Conservation (phyloP, 2,113 vertebrate genomes). For the Morone saxatilis region DNA sequence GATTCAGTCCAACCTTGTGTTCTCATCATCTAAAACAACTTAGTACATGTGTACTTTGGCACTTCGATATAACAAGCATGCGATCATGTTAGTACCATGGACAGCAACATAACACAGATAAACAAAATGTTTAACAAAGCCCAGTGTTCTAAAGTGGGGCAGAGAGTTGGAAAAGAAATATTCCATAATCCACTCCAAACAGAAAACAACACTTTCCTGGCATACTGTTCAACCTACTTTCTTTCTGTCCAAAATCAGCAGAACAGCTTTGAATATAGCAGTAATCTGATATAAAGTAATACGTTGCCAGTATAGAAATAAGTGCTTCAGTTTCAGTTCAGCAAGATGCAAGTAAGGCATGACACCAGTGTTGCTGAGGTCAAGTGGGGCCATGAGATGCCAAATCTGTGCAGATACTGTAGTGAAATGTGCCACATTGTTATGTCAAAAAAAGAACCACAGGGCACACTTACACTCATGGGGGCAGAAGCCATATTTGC, state of each 20-base stretch:
- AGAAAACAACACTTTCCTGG: conserved; percentile 70
- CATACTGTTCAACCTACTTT: conserved; percentile 66
- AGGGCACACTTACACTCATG: conserved; percentile 91
- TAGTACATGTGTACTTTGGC: conserved; percentile 65
- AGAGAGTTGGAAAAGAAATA: conserved; percentile 66
- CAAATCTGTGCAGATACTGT: not conserved
- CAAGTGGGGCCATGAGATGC: not conserved
- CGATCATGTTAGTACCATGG: conserved; percentile 64
- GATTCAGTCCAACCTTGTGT: conserved; percentile 40
- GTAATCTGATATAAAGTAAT: conserved; percentile 38
- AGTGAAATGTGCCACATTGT: not conserved
- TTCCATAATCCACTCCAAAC: conserved; percentile 62
- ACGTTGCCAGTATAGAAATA: not conserved
- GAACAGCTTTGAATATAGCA: conserved; percentile 34
- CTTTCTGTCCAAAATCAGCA: conserved; percentile 62
- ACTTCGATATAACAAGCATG: conserved; percentile 27
- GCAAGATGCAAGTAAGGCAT: conserved; percentile 26
- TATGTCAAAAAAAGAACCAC: not conserved
- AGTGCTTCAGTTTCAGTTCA: not conserved
- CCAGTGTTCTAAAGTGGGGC: conserved; percentile 60
- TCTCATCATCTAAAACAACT: conserved; percentile 54
- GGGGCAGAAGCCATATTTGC: conserved; percentile 98
- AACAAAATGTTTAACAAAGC: conserved; percentile 73
- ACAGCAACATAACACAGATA: conserved; percentile 73
- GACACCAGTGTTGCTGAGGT: not conserved